phyloP scores from a whole-genome alignment of 2,888 invertebrate species.

The Nymphalis c-album region DNA sequence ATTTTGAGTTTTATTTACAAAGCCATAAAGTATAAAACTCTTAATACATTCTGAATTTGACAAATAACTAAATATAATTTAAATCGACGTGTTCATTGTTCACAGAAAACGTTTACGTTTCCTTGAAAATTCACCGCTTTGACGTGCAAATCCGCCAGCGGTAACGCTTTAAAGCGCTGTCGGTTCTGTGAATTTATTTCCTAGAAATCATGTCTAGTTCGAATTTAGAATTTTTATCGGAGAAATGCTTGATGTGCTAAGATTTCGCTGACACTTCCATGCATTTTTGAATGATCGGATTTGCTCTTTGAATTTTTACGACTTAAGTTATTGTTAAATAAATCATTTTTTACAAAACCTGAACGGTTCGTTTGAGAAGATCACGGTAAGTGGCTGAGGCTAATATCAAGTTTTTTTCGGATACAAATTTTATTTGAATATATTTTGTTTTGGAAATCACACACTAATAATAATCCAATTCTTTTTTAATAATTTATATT shows the following conservation, averaged over 20 bases:
- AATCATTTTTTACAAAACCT: too few species aligned
- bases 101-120: conserved; percentile 1
- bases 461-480: too few species aligned
- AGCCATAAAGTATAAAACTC: neutral
- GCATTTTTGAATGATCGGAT: neutral
- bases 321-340: too few species aligned
- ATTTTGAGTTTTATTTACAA: neutral
- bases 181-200: conserved; percentile 3
- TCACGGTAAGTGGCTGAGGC: too few species aligned
- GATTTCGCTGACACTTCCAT: neutral
- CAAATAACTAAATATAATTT: neutral
- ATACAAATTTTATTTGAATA: too few species aligned
- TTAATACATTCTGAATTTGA: neutral
- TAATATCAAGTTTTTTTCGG: too few species aligned
- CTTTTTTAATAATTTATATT: too few species aligned
- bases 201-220: neutral
- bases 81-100: neutral
- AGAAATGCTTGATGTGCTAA: neutral
- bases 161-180: conserved; percentile 10
- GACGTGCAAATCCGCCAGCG: conserved; percentile 15
- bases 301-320: neutral
- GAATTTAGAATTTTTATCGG: neutral
- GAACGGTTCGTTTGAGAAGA: too few species aligned
- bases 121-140: conserved; percentile 5
- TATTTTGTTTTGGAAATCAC: too few species aligned